Conservation (phyloP, 1,140 invertebrate genomes). For the Anastrepha obliqua region DNA sequence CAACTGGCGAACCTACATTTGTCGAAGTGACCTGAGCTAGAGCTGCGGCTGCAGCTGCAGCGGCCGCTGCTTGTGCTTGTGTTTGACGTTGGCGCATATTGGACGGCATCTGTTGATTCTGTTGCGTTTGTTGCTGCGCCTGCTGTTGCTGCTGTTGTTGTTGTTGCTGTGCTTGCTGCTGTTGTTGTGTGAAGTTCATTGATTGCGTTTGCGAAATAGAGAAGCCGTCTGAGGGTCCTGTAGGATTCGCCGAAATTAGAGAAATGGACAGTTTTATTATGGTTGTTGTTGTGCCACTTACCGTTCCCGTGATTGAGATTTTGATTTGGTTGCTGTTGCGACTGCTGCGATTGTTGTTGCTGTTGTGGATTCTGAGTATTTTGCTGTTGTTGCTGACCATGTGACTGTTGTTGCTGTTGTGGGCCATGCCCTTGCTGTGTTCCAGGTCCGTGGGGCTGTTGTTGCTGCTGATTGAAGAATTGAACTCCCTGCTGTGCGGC, state of each 20-base stretch:
- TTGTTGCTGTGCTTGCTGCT: slow-evolving; percentile 60
- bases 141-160: slow-evolving; percentile 77
- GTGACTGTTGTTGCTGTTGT: slow-evolving; percentile 62
- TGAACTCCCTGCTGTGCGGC: slow-evolving; percentile 87
- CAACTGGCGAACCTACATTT: slow-evolving; percentile 60
- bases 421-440: slow-evolving; percentile 67
- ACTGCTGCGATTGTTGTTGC: slow-evolving; percentile 63
- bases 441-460: slow-evolving; percentile 67
- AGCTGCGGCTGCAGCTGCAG: slow-evolving; percentile 66
- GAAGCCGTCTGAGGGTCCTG: slow-evolving; percentile 78
- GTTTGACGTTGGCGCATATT: slow-evolving; percentile 72
- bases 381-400: slow-evolving; percentile 62
- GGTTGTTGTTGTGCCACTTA: slow-evolving; percentile 56
- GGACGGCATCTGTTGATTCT: slow-evolving; percentile 72
- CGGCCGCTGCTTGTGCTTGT: slow-evolving; percentile 68
- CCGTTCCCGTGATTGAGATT: slow-evolving; percentile 72
- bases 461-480: slow-evolving; percentile 79
- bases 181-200: slow-evolving; percentile 88
- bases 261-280: neutral
- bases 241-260: neutral
- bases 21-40: slow-evolving; percentile 54
- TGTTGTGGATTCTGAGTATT: slow-evolving; percentile 62
- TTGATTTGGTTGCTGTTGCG: slow-evolving; percentile 74
- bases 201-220: slow-evolving; percentile 87
- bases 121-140: slow-evolving; percentile 59